Evolutionary conservation across 2,888 invertebrate species (phyloP).

Genomic region (Diogma glabrata): DNA sequence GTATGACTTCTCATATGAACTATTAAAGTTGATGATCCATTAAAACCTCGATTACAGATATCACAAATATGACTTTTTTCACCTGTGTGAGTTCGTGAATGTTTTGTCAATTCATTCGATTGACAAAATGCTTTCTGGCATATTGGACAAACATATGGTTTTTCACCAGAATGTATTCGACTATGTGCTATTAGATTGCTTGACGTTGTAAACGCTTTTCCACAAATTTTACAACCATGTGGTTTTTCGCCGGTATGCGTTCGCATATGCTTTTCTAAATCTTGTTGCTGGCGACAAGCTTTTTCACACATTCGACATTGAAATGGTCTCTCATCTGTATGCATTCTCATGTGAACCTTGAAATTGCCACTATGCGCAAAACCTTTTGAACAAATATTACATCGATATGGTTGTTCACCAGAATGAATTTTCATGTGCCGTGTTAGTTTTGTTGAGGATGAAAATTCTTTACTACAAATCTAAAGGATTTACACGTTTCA

Average conservation of each 20-base stretch:
- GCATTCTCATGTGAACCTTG: constrained; percentile 26
- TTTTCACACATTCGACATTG: constrained; percentile 22
- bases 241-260: constrained; percentile 23
- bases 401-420: constrained; percentile 35
- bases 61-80: constrained; percentile 37
- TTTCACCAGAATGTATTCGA: constrained; percentile 36
- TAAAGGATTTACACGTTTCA: no score
- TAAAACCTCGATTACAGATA: constrained; percentile 37
- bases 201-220: constrained; percentile 19
- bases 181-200: constrained; percentile 36
- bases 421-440: constrained; percentile 38
- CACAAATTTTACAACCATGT: constrained; percentile 20
- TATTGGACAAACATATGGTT: constrained; percentile 36
- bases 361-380: constrained; percentile 38
- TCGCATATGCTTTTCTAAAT: constrained; percentile 22
- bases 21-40: constrained; percentile 36
- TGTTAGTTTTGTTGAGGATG: constrained; percentile 31
- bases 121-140: constrained; percentile 38
- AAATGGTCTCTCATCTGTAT: constrained; percentile 23
- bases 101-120: constrained; percentile 38
- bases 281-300: constrained; percentile 22
- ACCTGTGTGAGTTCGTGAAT: constrained; percentile 39
- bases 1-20: constrained; percentile 26
- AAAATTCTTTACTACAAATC: constrained; percentile 25
- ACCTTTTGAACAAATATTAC: constrained; percentile 35